Evolutionary conservation across 2,113 vertebrate species (phyloP).

Genomic region (Eulemur rufifrons): DNA sequence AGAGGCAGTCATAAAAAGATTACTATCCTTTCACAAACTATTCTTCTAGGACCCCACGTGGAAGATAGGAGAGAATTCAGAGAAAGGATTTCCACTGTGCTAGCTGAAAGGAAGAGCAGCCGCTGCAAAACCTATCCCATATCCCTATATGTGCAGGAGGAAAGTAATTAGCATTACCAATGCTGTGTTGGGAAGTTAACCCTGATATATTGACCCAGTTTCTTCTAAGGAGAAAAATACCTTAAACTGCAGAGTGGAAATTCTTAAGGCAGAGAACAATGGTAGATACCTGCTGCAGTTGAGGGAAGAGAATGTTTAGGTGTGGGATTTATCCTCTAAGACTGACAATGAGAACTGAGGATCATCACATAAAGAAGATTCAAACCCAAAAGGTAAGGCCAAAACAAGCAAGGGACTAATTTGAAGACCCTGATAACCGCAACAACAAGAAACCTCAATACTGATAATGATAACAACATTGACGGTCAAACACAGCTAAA

Average conservation of each 20-base stretch:
- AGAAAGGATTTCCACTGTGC: rapidly evolving
- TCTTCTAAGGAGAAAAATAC: background rate
- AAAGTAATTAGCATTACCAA: background rate
- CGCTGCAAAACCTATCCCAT: background rate
- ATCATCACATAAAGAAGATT: background rate
- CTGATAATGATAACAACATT: no score
- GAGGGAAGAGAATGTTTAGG: background rate
- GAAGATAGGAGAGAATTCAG: background rate
- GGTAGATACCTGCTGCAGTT: background rate
- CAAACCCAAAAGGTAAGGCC: background rate
- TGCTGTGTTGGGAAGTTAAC: background rate
- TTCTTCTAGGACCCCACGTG: background rate
- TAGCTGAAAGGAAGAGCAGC: background rate
- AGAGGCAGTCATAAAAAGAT: background rate
- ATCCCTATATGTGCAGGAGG: background rate
- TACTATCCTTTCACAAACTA: background rate
- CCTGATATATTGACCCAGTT: background rate
- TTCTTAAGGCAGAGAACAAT: background rate
- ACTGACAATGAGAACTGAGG: background rate
- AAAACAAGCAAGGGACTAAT: no score
- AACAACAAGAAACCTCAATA: no score
- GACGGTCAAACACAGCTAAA: no score
- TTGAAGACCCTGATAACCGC: no score
- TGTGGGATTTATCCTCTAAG: background rate
- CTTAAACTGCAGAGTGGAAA: background rate